phyloP scores from a whole-genome alignment of 2,113 vertebrate species.

The Rhinolophus sinicus region DNA sequence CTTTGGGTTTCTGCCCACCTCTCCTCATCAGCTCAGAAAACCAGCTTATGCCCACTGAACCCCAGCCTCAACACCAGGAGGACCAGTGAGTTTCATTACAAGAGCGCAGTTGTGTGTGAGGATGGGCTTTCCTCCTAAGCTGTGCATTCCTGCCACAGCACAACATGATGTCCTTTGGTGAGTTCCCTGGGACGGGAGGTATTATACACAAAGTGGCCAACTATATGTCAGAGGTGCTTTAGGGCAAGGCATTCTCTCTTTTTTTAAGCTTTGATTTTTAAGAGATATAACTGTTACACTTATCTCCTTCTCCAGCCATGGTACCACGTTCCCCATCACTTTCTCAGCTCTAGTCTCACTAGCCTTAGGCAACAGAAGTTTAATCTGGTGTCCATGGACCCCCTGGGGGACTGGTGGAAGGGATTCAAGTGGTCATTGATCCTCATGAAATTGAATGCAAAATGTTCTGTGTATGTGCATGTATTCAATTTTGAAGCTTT shows the following conservation, averaged over 20 bases:
- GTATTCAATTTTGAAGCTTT: not conserved
- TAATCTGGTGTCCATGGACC: not conserved
- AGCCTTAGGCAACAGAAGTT: not conserved
- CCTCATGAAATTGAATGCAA: not conserved
- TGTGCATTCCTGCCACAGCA: not conserved
- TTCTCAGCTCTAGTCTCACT: not conserved
- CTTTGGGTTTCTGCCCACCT: not conserved
- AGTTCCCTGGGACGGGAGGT: not conserved
- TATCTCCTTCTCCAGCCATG: not conserved
- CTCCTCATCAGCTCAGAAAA: not conserved
- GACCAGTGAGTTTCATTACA: not conserved
- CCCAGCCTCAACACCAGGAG: not conserved
- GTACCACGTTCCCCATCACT: not conserved
- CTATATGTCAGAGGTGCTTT: not conserved
- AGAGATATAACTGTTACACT: not conserved
- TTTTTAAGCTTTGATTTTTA: not conserved
- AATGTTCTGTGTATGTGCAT: not conserved
- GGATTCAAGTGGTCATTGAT: not conserved
- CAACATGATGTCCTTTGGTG: not conserved
- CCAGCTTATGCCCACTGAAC: not conserved
- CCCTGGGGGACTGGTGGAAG: not conserved
- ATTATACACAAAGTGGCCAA: fast-evolving
- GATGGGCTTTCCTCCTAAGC: not conserved
- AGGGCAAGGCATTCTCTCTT: not conserved
- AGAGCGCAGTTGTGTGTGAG: not conserved